Base-by-base conservation (phyloP, 2,113 vertebrate species). In the Pagrus major region DNA sequence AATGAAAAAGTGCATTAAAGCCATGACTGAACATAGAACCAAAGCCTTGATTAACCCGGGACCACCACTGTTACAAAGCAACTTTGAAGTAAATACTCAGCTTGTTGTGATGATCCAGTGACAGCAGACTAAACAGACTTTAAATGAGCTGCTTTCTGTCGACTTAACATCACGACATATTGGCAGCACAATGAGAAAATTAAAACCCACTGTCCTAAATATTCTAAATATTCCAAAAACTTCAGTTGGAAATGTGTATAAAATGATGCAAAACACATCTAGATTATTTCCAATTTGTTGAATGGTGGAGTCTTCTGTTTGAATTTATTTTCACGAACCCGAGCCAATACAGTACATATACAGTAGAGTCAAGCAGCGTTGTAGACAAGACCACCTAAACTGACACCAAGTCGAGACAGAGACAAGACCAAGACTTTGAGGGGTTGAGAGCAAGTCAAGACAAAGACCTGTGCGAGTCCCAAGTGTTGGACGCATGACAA, bases 1-100 rank as follows among this genome's bases (percentile, higher is more conserved):
- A 75, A 75, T 71, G 25, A 81, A 59, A 82, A 78, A 16, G 27
- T 37, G 31, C 25, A 76, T 6, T 18, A 65, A 78, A 82, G 67
- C 77, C 70, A 60, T 54, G 35, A 42, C 18, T 61, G 49, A 66
- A 20, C 18, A 58, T 9, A 23, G 20, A 79, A 31, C 15, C 9
- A 6, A 75, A 41, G 20, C 39, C 44, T 46, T 37, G 47, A 47
- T 70, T 78, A 35, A 72, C 59, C 56, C 33, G 31, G 10, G 85
- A 78, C 27, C 69, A 51, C 20, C n/a, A 37, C 23, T 20, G 39
- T 46, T 23, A 23, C 1, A 21, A 31, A 74, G 31, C 12, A 71
- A 25, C 31, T 25, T 21, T 41, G 76, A 55, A 66, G 23, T n/a
- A n/a, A n/a, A n/a, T n/a, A n/a, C n/a, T 31, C 27, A 68, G 55